Conservation (phyloP, 2,888 invertebrate genomes). For the Ptycholaimellus sp. region DNA sequence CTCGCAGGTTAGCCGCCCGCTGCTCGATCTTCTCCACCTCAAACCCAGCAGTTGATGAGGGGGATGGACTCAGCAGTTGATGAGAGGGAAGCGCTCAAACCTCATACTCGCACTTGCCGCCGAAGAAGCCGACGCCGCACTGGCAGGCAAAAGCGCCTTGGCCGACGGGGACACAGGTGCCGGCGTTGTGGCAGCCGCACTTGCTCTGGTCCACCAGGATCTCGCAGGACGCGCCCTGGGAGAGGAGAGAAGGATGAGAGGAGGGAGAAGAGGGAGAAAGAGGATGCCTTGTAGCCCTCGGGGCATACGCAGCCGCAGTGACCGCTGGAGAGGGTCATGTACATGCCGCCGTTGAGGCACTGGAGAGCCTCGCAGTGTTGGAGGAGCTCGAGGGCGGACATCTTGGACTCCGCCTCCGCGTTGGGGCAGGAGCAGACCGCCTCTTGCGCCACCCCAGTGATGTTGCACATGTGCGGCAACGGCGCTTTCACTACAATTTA, state of each 20-base stretch:
- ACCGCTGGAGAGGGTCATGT: slow-evolving; percentile 2
- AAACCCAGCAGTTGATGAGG: too few relatives aligned
- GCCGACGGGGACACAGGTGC: slow-evolving; percentile 2
- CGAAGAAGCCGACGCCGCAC: slow-evolving; percentile 6
- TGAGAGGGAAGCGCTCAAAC: too few relatives aligned
- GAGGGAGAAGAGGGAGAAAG: too few relatives aligned
- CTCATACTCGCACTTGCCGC: not conserved
- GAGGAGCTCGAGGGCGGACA: not conserved
- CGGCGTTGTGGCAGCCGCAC: slow-evolving; percentile 6
- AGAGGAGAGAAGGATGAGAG: too few relatives aligned
- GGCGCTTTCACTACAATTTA: too few relatives aligned
- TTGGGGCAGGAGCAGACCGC: slow-evolving; percentile 3
- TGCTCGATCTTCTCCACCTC: too few relatives aligned
- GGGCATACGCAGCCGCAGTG: slow-evolving; percentile 7
- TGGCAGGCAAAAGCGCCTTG: slow-evolving; percentile 1
- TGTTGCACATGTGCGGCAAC: slow-evolving; percentile 1
- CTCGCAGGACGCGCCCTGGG: slow-evolving; percentile 2
- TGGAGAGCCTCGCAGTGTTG: not conserved
- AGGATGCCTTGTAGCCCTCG: too few relatives aligned
- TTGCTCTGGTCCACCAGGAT: not conserved
- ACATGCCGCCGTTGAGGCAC: slow-evolving; percentile 6
- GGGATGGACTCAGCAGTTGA: too few relatives aligned
- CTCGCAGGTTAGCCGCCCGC: too few relatives aligned
- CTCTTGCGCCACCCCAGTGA: not conserved
- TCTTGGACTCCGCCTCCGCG: not conserved